These are phyloP conservation scores for Aythya baeri DNA, from an alignment of 2,113 vertebrate species.

Conservation along the genomic window DNA sequence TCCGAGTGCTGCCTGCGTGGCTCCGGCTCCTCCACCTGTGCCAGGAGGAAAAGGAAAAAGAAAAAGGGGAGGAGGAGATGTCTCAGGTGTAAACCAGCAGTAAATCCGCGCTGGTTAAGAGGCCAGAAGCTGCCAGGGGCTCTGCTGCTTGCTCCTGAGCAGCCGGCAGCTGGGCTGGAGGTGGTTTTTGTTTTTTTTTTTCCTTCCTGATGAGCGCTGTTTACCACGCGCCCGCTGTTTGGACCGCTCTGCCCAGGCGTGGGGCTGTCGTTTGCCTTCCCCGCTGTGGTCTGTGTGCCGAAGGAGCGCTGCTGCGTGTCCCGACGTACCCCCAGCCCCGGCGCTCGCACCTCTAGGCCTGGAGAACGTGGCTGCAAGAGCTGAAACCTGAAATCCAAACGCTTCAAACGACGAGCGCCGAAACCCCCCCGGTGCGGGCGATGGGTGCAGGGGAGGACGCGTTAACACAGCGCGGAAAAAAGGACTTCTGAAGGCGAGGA, in stretches of 20 bases:
- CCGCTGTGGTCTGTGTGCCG: accelerated
- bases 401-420: no score
- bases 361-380: accelerated
- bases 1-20: no score
- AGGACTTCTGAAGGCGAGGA: background rate
- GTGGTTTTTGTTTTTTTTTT: background rate
- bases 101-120: background rate
- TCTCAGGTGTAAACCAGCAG: background rate
- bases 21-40: background rate
- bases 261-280: background rate
- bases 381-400: background rate
- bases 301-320: accelerated
- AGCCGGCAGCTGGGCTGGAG: background rate
- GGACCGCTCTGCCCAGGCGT: accelerated
- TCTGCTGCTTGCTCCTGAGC: background rate
- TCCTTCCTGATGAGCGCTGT: background rate
- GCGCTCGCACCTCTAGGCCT: accelerated
- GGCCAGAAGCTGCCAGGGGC: background rate
- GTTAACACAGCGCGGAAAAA: accelerated
- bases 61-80: background rate
- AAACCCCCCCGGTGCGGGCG: background rate
- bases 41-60: accelerated
- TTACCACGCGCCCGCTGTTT: background rate
- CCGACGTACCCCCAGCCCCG: accelerated
- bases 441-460: background rate